Conservation (phyloP, 2,113 vertebrate genomes). For the Macaca fascicularis region T2T-MFA8v1.1 NC_088375.1:122595001-122595500, state of each 20-base stretch:
- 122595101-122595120: neutral
- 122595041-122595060: neutral
- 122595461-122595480: neutral
- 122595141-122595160: neutral
- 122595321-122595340: neutral
- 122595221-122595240: neutral
- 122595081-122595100: neutral
- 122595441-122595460: neutral
- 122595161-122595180: neutral
- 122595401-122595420: neutral
- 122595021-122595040: neutral
- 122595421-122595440: neutral
- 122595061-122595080: neutral
- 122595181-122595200: neutral
- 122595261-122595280: slow-evolving; percentile 41
- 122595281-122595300: neutral
- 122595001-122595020: neutral
- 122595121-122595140: neutral
- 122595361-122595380: neutral
- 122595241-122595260: neutral
- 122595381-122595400: neutral
- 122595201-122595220: neutral
- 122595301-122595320: slow-evolving; percentile 10
- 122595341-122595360: neutral
- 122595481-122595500: neutral